Evolutionary conservation across 2,113 vertebrate genomes (phyloP), one percentile per base, ranked within the genome.

Genomic region (Hydrochoerus hydrochaeris): DNA sequence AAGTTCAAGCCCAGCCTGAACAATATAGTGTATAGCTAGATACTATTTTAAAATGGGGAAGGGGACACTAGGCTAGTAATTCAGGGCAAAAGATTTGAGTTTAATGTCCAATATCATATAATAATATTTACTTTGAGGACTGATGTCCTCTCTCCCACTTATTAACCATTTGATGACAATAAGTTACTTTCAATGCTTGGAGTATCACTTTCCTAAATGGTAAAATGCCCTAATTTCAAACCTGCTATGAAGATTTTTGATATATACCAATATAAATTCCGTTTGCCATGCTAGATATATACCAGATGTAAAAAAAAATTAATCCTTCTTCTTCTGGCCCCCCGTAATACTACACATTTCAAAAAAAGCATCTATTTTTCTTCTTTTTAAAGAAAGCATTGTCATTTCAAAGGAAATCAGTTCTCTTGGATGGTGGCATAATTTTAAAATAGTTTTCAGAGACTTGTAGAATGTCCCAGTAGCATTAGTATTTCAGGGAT

Each of bases 301-400:
- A 78, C 32, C 32, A 90, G 35, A 87, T 67, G 13, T 58, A 1
- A 82, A 97, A 86, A 8, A 85, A 38, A 28, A 38, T 28, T 77
- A 46, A 10, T 19, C 60, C 24, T 67, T 11, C 26, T 41, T n/a
- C 30, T 22, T 30, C 32, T 11, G 7, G 3, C 7, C 30, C 7
- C 11, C 54, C 35, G 4, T 41, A 52, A 46, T 20, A 11, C 1
- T 49, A 49, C 35, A 24, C 17, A 69, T 83, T 85, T 93, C 57
- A 77, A 95, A 97, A 97, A 69, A 32, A 63, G 54, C 17, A 86
- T 35, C 38, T n/a, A 28, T 62, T 54, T 78, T 92, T 84, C 38
- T 54, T 49, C 11, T 67, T 80, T 92, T 89, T 57, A 89, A 88
- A 89, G 44, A 5, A 81, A 24, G 7, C 0, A 0, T 35, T 44